Evolutionary conservation across 2,797 vertebrate genomes (phyloP).

Genomic region (Simalia tracyae): DNA sequence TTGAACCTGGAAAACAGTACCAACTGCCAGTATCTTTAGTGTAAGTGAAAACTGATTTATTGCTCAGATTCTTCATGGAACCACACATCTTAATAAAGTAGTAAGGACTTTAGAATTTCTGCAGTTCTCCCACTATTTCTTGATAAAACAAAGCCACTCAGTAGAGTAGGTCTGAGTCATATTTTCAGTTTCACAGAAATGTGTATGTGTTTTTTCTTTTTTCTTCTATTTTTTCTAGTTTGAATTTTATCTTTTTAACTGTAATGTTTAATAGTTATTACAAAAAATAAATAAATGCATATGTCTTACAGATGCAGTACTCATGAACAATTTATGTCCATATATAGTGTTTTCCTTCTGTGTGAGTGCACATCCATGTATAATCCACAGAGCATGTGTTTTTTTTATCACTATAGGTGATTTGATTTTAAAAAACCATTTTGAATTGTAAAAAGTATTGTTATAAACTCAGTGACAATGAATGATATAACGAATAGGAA

Average conservation of each 20-base stretch:
- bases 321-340: not conserved
- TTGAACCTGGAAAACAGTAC: not conserved
- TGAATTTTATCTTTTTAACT: too few relatives aligned
- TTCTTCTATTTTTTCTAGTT: too few relatives aligned
- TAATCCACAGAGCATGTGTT: not conserved
- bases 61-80: not conserved
- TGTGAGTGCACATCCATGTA: not conserved
- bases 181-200: not conserved
- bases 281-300: too few relatives aligned
- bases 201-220: not conserved
- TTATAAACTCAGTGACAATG: not conserved
- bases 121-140: not conserved
- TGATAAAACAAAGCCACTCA: not conserved
- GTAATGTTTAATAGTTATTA: too few relatives aligned
- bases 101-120: not conserved
- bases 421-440: conserved; percentile 10
- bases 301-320: not conserved
- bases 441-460: not conserved
- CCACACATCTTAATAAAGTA: not conserved
- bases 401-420: not conserved
- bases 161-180: not conserved
- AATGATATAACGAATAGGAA: not conserved
- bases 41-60: not conserved
- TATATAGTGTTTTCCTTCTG: not conserved
- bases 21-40: not conserved